Evolutionary conservation across 2,888 invertebrate genomes (phyloP).

Genomic region (Omphaloscelis lunosa): DNA sequence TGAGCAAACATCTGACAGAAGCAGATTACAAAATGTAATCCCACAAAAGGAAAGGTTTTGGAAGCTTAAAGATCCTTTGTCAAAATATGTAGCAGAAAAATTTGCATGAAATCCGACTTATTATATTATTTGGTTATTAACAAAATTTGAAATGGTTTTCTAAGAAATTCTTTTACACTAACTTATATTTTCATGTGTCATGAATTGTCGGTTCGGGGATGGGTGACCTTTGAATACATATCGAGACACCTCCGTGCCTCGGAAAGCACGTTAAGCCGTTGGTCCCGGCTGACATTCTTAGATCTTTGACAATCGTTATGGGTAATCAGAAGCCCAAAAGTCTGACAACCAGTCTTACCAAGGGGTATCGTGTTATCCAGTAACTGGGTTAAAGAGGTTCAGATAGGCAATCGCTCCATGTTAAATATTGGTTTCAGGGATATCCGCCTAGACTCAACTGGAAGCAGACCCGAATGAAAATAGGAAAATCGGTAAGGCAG

Average conservation of each 20-base stretch:
- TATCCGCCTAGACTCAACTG: background rate
- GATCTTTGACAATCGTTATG: background rate
- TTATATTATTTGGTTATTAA: conserved; percentile 42
- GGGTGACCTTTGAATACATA: background rate
- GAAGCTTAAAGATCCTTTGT: conserved; percentile 65
- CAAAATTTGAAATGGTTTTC: conserved; percentile 25
- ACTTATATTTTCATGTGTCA: background rate
- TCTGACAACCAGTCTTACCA: background rate
- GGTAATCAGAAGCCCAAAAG: background rate
- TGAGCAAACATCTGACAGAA: conserved; percentile 50
- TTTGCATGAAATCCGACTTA: conserved; percentile 54
- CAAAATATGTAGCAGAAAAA: conserved; percentile 60
- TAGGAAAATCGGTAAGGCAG: background rate
- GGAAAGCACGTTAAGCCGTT: background rate
- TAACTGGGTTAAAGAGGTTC: background rate
- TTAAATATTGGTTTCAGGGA: background rate
- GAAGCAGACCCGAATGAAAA: background rate
- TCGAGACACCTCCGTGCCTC: background rate
- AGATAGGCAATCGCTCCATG: background rate
- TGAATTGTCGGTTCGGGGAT: background rate
- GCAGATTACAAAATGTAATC: conserved; percentile 65
- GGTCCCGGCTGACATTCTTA: background rate
- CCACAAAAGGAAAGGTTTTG: conserved; percentile 61
- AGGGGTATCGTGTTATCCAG: background rate
- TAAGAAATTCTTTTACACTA: background rate